Conservation (phyloP, 30 jellyfish, hydroid and myxozoan genomes). For the Euphysa ruthae region DNA sequence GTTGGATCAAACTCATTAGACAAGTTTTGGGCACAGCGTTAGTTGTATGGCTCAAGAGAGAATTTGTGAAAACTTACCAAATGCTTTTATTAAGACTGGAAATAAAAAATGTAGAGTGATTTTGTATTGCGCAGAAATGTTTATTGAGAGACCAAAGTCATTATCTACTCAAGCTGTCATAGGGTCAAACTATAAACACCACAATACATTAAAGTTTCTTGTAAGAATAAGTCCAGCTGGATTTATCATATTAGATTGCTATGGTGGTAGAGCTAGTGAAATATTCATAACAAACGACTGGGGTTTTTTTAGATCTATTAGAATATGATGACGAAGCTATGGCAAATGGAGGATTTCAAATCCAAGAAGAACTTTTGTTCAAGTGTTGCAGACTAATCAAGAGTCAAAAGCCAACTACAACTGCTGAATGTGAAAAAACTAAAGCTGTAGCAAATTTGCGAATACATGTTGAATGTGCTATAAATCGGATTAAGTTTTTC, state of each 20-base stretch:
- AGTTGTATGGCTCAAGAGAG: too few relatives aligned
- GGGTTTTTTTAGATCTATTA: conserved; percentile 28
- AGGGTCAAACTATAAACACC: conserved; percentile 56
- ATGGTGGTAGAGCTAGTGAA: conserved; percentile 52
- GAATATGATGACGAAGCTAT: conserved; percentile 44
- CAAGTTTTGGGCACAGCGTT: too few relatives aligned
- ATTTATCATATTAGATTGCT: conserved; percentile 24
- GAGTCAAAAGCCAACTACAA: conserved; percentile 47
- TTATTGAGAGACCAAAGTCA: conserved; percentile 53
- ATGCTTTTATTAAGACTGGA: too few relatives aligned
- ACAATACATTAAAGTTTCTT: conserved; percentile 32
- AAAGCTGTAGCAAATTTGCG: conserved; percentile 45
- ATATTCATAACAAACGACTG: conserved; percentile 31
- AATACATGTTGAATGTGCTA: conserved; percentile 58
- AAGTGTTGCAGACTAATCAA: conserved; percentile 27
- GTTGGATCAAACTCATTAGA: conserved; percentile 17
- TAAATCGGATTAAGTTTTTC: conserved; percentile 39
- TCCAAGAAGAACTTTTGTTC: conserved; percentile 38
- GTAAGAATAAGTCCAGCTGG: conserved; percentile 58
- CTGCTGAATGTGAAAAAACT: conserved; percentile 43
- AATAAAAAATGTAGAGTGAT: conserved; percentile 41
- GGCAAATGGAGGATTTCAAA: conserved; percentile 66
- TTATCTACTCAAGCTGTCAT: conserved; percentile 41
- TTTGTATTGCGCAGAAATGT: conserved; percentile 48
- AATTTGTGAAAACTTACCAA: too few relatives aligned